Conservation (phyloP, 2,113 vertebrate species). For the Limanda limanda region DNA sequence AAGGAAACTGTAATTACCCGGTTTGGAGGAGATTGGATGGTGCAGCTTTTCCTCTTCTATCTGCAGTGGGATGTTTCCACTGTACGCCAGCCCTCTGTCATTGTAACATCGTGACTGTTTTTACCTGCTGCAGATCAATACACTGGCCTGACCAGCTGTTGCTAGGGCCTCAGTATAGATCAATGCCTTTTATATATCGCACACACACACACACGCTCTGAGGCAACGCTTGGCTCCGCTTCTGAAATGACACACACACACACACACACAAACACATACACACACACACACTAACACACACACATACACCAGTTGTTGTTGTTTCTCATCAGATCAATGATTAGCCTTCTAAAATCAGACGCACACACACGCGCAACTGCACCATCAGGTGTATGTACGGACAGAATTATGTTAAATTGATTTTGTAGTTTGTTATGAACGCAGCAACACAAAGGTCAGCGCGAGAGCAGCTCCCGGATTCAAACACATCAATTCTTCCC, state of each 20-base stretch:
- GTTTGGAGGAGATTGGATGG: constrained; percentile 13
- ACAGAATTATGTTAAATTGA: constrained; percentile 67
- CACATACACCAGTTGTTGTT: neutral
- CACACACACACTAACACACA: neutral
- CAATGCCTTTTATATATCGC: constrained; percentile 56
- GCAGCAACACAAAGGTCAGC: constrained; percentile 63
- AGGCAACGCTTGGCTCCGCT: neutral
- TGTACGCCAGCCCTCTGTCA: constrained; percentile 18
- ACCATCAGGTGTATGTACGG: constrained; percentile 17
- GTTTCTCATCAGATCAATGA: constrained; percentile 56
- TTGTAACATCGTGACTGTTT: constrained; percentile 37
- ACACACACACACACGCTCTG: constrained; percentile 1
- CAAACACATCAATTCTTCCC: constrained; percentile 37
- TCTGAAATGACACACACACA: constrained; percentile 14
- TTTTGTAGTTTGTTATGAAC: constrained; percentile 63
- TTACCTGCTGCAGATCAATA: constrained; percentile 65
- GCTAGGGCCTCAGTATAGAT: constrained; percentile 39
- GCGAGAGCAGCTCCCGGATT: constrained; percentile 42
- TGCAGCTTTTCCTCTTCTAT: neutral
- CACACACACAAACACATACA: neutral
- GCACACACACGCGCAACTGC: constrained; percentile 28
- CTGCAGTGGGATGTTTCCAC: constrained; percentile 26
- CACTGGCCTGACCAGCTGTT: constrained; percentile 23
- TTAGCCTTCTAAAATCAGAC: constrained; percentile 23
- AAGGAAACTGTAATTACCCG: constrained; percentile 4